Conservation (phyloP, 2,888 invertebrate genomes). For the Ophioninae sp. region DNA sequence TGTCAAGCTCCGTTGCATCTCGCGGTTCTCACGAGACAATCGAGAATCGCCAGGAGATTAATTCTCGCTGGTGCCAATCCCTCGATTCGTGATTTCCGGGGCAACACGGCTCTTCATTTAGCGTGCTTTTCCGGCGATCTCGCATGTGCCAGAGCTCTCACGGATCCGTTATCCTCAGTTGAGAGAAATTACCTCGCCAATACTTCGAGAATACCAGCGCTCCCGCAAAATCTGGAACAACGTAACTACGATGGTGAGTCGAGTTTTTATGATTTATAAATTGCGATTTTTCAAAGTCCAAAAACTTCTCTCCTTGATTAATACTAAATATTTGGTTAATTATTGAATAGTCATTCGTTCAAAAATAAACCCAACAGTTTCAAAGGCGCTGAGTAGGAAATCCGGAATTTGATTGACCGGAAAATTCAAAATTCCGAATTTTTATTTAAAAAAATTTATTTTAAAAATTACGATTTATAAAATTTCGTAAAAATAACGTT, state of each 20-base stretch:
- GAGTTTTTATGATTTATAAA: background rate
- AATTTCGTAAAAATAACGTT: too few relatives aligned
- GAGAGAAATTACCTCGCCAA: constrained; percentile 78
- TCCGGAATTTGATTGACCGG: too few relatives aligned
- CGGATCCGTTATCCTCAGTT: constrained; percentile 84
- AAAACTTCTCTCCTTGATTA: too few relatives aligned
- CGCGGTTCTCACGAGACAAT: constrained; percentile 90
- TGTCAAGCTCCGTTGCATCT: constrained; percentile 93
- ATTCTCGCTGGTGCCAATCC: constrained; percentile 89
- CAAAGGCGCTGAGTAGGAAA: too few relatives aligned
- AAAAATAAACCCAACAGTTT: too few relatives aligned
- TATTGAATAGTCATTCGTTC: too few relatives aligned
- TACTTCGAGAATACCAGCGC: constrained; percentile 80
- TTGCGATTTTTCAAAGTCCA: too few relatives aligned
- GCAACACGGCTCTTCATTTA: constrained; percentile 93
- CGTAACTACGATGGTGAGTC: constrained; percentile 93
- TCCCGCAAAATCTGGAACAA: constrained; percentile 87
- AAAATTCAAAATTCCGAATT: too few relatives aligned
- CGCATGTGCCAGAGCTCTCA: constrained; percentile 88
- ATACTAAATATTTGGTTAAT: too few relatives aligned
- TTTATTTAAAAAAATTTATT: too few relatives aligned
- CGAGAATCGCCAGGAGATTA: constrained; percentile 88
- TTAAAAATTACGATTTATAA: too few relatives aligned
- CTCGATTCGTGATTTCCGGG: constrained; percentile 85
- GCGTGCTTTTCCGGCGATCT: constrained; percentile 88